These are phyloP conservation scores for Sisyra terminalis DNA, from an alignment of 2,888 invertebrate species.

Conservation along the genomic window DNA sequence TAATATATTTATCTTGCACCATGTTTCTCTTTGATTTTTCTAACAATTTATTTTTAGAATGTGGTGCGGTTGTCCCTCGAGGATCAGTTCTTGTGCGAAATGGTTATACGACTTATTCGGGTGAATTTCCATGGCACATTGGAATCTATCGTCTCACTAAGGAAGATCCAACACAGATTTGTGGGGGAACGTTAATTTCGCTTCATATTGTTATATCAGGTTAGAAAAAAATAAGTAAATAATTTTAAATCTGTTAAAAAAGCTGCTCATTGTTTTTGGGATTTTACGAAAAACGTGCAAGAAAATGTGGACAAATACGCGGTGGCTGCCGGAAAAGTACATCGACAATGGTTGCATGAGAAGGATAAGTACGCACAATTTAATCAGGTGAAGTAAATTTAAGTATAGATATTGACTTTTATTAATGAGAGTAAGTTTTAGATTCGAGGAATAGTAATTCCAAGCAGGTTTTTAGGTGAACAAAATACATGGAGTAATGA, in stretches of 20 bases:
- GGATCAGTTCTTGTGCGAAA: neutral
- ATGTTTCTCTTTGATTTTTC: too few species aligned
- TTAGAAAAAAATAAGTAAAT: neutral
- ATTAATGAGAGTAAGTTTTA: too few species aligned
- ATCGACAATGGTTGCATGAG: neutral
- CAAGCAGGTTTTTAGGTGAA: too few species aligned
- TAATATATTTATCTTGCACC: too few species aligned
- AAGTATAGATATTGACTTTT: too few species aligned
- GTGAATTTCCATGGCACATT: conserved; percentile 1
- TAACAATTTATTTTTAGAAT: too few species aligned
- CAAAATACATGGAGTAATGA: too few species aligned
- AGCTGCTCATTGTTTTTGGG: neutral
- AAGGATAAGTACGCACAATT: neutral
- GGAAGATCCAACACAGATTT: neutral
- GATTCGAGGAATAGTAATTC: too few species aligned
- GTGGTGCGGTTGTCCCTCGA: neutral
- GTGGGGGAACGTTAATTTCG: neutral
- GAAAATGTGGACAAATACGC: neutral
- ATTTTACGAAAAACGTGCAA: neutral
- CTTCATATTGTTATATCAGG: neutral
- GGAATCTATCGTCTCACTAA: neutral
- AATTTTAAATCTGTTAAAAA: neutral
- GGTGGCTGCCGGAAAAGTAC: neutral
- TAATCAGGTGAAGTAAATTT: neutral
- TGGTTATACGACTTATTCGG: neutral